These are phyloP conservation scores for Diorhabda carinulata DNA, from an alignment of 1,140 invertebrate species.

Conservation along the genomic window DNA sequence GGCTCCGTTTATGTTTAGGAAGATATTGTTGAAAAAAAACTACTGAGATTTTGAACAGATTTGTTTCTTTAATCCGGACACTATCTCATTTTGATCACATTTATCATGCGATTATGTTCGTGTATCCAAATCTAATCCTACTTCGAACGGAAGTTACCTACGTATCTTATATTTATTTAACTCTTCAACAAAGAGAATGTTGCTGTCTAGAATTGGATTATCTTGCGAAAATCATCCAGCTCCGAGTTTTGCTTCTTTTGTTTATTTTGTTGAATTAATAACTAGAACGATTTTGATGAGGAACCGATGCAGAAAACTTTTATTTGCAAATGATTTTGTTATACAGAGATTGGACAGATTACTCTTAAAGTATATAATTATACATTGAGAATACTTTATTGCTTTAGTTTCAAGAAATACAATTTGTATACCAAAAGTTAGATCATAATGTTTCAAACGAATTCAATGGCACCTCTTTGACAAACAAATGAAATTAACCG, in stretches of 20 bases:
- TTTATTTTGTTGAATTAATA: constrained; percentile 14
- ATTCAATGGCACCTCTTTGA: no score
- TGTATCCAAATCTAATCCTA: constrained; percentile 25
- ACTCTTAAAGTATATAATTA: background rate
- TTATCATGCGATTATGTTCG: constrained; percentile 27
- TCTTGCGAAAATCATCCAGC: constrained; percentile 1
- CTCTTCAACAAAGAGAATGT: constrained; percentile 22
- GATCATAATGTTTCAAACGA: no score
- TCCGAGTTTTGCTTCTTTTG: constrained; percentile 16
- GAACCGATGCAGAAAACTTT: constrained; percentile 2
- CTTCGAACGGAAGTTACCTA: constrained; percentile 27
- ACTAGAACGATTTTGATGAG: constrained; percentile 11
- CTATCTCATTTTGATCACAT: background rate
- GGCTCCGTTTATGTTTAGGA: no score
- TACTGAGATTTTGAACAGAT: no score
- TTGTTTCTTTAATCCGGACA: no score
- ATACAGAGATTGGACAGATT: background rate
- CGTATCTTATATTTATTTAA: background rate
- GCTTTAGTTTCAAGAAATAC: no score
- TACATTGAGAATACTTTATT: background rate
- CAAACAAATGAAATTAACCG: no score
- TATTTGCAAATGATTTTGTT: background rate
- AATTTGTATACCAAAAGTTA: no score
- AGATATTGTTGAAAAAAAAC: no score
- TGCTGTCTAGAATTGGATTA: constrained; percentile 11